A percentile compares a stretch with the other conserved stretches of the same genome.
Evolutionary conservation across 2,888 invertebrate genomes (phyloP).

Genomic region (Sphecodes monilicornis): DNA sequence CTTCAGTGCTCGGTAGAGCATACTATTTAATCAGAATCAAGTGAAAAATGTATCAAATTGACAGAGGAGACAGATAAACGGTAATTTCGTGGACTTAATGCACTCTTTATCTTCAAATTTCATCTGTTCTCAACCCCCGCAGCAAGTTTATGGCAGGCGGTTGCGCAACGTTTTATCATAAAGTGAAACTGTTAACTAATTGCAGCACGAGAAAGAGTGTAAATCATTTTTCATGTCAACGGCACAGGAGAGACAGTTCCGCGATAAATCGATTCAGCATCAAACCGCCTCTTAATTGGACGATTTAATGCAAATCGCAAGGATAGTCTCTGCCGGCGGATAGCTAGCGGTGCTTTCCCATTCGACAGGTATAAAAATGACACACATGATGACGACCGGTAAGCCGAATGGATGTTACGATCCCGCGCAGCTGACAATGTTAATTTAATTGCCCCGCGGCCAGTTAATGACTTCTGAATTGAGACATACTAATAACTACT

Average conservation of each 20-base stretch:
- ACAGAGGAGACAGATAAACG: neutral
- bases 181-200: constrained; percentile 8
- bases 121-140: neutral
- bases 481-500: constrained; percentile 66
- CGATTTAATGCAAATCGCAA: constrained; percentile 48
- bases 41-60: neutral
- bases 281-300: constrained; percentile 39
- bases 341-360: constrained; percentile 42
- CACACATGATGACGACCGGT: constrained; percentile 34
- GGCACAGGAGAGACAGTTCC: neutral
- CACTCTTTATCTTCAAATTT: neutral
- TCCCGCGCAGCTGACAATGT: constrained; percentile 45
- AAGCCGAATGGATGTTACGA: constrained; percentile 30
- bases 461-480: constrained; percentile 57
- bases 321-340: constrained; percentile 27
- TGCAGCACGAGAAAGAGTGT: neutral
- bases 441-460: constrained; percentile 65
- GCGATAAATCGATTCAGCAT: constrained; percentile 20
- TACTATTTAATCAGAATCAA: neutral
- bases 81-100: neutral
- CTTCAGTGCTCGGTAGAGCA: neutral
- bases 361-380: constrained; percentile 47
- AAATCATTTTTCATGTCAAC: constrained; percentile 1
- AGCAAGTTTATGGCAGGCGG: neutral
- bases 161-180: constrained; percentile 4